Evolutionary conservation across 2,888 invertebrate genomes (phyloP).

Genomic region (Caprella mutica): DNA sequence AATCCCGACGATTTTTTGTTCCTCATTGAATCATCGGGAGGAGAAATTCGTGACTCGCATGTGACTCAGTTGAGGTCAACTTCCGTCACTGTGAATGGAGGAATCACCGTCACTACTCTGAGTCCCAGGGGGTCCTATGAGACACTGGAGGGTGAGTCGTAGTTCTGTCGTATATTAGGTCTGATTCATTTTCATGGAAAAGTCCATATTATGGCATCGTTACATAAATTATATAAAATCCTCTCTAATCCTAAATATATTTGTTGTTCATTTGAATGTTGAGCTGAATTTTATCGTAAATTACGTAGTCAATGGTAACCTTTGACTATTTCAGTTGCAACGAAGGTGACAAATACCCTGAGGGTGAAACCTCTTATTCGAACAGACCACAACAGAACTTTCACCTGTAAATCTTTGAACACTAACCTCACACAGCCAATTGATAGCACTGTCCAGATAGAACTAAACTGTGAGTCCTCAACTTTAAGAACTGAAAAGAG

Average conservation of each 20-base stretch:
- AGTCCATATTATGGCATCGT: too few species aligned
- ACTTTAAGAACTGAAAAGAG: too few species aligned
- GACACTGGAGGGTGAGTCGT: not conserved
- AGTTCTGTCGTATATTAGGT: not conserved
- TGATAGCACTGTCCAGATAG: slow-evolving; percentile 12
- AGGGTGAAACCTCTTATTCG: slow-evolving; percentile 16
- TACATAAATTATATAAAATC: too few species aligned
- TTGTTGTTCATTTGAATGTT: too few species aligned
- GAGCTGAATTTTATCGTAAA: too few species aligned
- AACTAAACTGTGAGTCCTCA: slow-evolving; percentile 22
- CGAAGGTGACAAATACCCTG: slow-evolving; percentile 19
- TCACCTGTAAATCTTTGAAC: slow-evolving; percentile 22
- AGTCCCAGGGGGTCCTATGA: not conserved
- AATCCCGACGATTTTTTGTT: too few species aligned
- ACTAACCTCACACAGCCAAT: slow-evolving; percentile 27
- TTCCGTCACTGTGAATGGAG: not conserved
- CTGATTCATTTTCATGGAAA: too few species aligned
- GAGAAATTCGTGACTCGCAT: slow-evolving; percentile 10
- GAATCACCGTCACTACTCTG: not conserved
- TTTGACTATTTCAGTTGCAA: not conserved
- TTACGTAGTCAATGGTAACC: too few species aligned
- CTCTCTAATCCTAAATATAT: too few species aligned
- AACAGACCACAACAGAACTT: slow-evolving; percentile 16
- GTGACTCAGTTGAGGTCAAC: not conserved
- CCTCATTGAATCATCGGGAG: slow-evolving; percentile 14